Evolutionary conservation across 2,113 vertebrate genomes (phyloP).

Genomic region (Pachycephala philippinensis): DNA sequence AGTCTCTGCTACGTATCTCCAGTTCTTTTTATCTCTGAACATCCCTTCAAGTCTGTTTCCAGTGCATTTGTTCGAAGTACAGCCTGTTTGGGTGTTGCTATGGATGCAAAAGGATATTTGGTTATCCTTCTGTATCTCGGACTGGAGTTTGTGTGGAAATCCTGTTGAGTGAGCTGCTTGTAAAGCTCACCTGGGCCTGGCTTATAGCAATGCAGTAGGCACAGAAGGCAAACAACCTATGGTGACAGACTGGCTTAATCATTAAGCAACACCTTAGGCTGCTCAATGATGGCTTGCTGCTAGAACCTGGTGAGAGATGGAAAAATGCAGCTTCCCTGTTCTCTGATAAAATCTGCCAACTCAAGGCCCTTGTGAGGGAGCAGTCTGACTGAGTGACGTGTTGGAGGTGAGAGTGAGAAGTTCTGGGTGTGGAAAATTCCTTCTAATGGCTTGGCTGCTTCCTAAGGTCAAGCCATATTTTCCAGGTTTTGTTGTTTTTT

Average conservation of each 20-base stretch:
- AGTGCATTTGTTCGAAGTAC: neutral
- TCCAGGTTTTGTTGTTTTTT: neutral
- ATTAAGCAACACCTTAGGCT: neutral
- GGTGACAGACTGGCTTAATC: neutral
- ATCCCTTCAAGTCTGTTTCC: neutral
- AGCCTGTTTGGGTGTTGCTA: constrained; percentile 5
- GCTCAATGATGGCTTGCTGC: neutral
- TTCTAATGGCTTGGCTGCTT: neutral
- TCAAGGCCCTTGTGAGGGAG: neutral
- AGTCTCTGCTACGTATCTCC: neutral
- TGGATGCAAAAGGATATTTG: neutral
- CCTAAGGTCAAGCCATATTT: neutral
- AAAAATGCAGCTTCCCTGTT: neutral
- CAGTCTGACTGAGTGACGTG: neutral
- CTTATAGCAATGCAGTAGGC: neutral
- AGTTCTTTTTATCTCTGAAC: neutral
- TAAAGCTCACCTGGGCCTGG: neutral
- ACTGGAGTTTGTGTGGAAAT: neutral
- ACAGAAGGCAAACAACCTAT: neutral
- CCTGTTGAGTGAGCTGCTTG: neutral
- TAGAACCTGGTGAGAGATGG: neutral
- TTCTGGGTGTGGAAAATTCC: neutral
- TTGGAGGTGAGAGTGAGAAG: neutral
- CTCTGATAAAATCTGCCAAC: neutral
- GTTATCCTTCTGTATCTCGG: neutral